Base-by-base conservation (phyloP, 2,888 invertebrate species). In the Oasisia sp. region DNA sequence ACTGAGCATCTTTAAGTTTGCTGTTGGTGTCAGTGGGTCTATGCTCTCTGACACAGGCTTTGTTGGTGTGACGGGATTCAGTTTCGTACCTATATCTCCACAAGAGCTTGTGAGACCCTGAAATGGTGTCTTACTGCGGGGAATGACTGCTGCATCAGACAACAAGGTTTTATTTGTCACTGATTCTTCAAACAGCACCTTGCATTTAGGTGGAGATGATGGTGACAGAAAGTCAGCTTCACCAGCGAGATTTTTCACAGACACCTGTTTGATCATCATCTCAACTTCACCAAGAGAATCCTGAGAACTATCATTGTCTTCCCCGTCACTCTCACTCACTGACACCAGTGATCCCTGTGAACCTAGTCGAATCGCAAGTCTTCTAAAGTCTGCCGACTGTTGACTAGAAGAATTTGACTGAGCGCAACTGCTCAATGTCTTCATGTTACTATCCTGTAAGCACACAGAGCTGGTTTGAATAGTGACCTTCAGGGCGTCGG, bases 1-100 rank as follows among this genome's bases (percentile, higher is more conserved):
- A 11, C 97, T 97, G 93, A 97, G 96, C 94, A 97, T 96, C 96
- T 97, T 97, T 91, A 97, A 97, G 96, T 97, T 97, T 94, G 97
- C 97, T 92, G 97, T 97, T 38, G 97, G 97, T 32, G 97, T 97
- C 32, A 97, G 97, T 94, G 97, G 97, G 91, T 94, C 94, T 8
- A 93, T 93, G 50, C 14, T 90, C 32, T 44, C 32, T 32, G 32
- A 90, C 91, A 32, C 32, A 32, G 91, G 90, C 38, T 92, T 92
- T 44, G 58, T 92, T 19, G 93, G 93, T 91, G 92, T 93, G 91
- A 92, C 90, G 9, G 91, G 92, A 44, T 92, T 92, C 27, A 89
- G 19, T 56, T 89, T 44, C 90, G 32, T 56, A 90, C 89, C 14
- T 38, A 92, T 12, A 32, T 90, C 92, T 74, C 74, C 74, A 27